Evolutionary conservation across 2,113 vertebrate genomes (phyloP), one percentile per base, ranked within the genome.

Genomic region (Tachysurus vachellii): DNA sequence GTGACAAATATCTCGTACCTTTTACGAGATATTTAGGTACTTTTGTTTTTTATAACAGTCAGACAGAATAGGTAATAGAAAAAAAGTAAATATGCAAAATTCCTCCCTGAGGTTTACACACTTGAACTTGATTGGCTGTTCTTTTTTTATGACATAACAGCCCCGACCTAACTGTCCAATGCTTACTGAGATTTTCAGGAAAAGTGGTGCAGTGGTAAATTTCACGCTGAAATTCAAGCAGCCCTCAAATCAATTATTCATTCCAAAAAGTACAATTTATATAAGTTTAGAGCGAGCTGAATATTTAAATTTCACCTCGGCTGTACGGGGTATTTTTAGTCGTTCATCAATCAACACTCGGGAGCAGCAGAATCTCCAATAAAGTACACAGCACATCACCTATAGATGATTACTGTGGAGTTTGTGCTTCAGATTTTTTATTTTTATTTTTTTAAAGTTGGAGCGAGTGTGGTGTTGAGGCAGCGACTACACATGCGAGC

Each of bases 391-490:
- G 76, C 50, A 79, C 54, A 36, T 80, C 54, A 75, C 16, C 70
- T 66, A 10, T 28, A 28, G 68, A 59, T 59, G 68, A 54, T 57
- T 44, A 57, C 64, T 53, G 9, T 1, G 62, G 31, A 61, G n/a
- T n/a, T n/a, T 85, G 85, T 81, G 53, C 82, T 87, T 81, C 23
- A 75, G 17, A 2, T 56, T 71, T 61, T 75, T 66, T 3, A 47
- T 47, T 62, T 70, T 17, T 53, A 28, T 19, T 26, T 68, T 13
- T 47, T 21, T 28, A 50, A 89, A 87, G 77, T 86, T 73, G 47
- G 53, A 80, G 82, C 36, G 77, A 80, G 84, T 57, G 84, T 82
- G 83, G 83, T 23, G 83, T 87, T 62, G 88, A 90, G 79, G 88
- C 87, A 88, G 83, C 75, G 56, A 79, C 75, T 85, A 19, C 57